Evolutionary conservation across 1,140 invertebrate genomes (phyloP).

Genomic region (Drosophila jambulina): DNA sequence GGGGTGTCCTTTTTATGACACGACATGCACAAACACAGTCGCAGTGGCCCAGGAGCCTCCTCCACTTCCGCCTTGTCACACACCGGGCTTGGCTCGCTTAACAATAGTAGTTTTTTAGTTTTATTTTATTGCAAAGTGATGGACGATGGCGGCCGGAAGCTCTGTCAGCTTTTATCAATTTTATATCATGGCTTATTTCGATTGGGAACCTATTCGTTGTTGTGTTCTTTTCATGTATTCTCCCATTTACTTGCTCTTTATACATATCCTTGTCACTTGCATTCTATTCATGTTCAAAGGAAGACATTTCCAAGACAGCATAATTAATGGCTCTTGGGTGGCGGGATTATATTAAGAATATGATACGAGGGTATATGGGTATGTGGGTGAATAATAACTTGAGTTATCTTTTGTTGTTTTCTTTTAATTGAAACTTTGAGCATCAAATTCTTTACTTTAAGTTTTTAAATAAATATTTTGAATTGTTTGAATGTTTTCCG

Average conservation of each 20-base stretch:
- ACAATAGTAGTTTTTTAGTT: constrained; percentile 5
- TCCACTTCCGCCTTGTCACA: constrained; percentile 43
- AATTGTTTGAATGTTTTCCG: not conserved
- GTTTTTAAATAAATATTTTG: not conserved
- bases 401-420: not conserved
- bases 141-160: constrained; percentile 10
- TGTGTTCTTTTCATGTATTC: not conserved
- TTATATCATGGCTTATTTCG: constrained; percentile 11
- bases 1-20: constrained; percentile 26
- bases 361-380: not conserved
- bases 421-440: not conserved
- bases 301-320: not conserved
- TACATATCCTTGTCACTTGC: not conserved
- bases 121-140: constrained; percentile 11
- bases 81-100: not conserved
- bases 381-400: not conserved
- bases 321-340: constrained; percentile 15
- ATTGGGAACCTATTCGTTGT: not conserved
- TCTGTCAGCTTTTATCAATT: constrained; percentile 11
- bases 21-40: constrained; percentile 31
- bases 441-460: not conserved
- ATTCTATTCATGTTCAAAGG: constrained; percentile 7
- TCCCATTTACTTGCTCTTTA: not conserved
- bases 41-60: constrained; percentile 6
- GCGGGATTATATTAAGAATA: not conserved